These are phyloP conservation scores for Notolepis coatsorum DNA, from an alignment of 2,797 vertebrate species.

Conservation along the genomic window DNA sequence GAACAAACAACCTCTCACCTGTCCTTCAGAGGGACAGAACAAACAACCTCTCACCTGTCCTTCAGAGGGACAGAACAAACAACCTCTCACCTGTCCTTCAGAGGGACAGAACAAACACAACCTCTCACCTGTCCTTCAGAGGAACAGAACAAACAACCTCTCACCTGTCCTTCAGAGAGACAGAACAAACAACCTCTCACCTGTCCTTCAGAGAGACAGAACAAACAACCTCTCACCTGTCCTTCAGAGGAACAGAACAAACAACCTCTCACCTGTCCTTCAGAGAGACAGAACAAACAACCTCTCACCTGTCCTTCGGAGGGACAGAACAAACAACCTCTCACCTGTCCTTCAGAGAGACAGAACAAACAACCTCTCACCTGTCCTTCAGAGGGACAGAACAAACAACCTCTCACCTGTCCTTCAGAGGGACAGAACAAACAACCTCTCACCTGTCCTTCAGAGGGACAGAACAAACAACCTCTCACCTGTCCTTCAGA, in stretches of 20 bases:
- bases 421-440: slow-evolving; percentile 85
- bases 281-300: slow-evolving; percentile 84
- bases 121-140: slow-evolving; percentile 88
- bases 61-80: slow-evolving; percentile 84
- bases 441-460: slow-evolving; percentile 86
- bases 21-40: slow-evolving; percentile 87
- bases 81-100: slow-evolving; percentile 86
- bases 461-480: slow-evolving; percentile 84
- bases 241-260: slow-evolving; percentile 85
- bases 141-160: slow-evolving; percentile 71
- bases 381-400: slow-evolving; percentile 87
- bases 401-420: slow-evolving; percentile 86
- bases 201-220: slow-evolving; percentile 87
- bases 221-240: slow-evolving; percentile 86
- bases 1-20: slow-evolving; percentile 83
- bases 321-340: slow-evolving; percentile 71
- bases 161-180: slow-evolving; percentile 89
- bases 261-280: slow-evolving; percentile 86
- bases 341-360: slow-evolving; percentile 89
- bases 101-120: slow-evolving; percentile 81
- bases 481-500: slow-evolving; percentile 88
- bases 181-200: slow-evolving; percentile 81
- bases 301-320: slow-evolving; percentile 88
- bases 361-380: slow-evolving; percentile 81
- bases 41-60: slow-evolving; percentile 86